A percentile compares a stretch with the other conserved stretches of the same genome.
phyloP scores from a whole-genome alignment of 2,888 invertebrate species.

The Sesia bembeciformis region DNA sequence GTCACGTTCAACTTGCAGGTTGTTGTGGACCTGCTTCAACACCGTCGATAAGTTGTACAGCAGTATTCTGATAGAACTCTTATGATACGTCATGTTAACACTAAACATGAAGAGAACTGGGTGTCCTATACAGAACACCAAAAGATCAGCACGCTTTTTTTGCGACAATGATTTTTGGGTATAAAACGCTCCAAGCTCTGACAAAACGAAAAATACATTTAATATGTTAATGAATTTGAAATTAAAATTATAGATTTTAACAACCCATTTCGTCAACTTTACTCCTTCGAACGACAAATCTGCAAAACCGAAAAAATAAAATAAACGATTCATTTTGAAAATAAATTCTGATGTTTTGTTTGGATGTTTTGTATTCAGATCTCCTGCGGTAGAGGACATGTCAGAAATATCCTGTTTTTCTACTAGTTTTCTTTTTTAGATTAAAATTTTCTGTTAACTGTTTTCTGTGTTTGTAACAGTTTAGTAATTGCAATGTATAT shows the following conservation, averaged over 20 bases:
- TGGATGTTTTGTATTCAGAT: neutral
- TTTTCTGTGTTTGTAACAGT: no score
- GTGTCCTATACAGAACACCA: conserved; percentile 24
- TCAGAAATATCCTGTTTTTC: no score
- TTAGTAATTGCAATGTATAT: no score
- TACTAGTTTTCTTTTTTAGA: no score
- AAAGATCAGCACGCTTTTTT: conserved; percentile 20
- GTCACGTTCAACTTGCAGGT: conserved; percentile 24
- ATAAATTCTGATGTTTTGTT: conserved; percentile 1
- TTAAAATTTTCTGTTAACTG: no score
- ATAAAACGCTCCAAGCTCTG: conserved; percentile 21
- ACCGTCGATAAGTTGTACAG: conserved; percentile 18
- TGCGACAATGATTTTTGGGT: conserved; percentile 21
- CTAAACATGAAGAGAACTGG: conserved; percentile 19
- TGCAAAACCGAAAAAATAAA: conserved; percentile 15
- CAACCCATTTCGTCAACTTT: neutral
- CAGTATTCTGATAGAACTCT: conserved; percentile 15
- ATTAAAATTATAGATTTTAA: neutral
- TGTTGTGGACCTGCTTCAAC: conserved; percentile 28
- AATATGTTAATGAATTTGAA: neutral
- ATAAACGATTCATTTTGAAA: conserved; percentile 5
- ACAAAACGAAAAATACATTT: conserved; percentile 13
- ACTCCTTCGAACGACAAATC: conserved; percentile 25
- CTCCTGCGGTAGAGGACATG: no score
- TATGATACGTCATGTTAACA: conserved; percentile 14